phyloP scores from a whole-genome alignment of 2,113 vertebrate species.

The Nesogale talazaci region DNA sequence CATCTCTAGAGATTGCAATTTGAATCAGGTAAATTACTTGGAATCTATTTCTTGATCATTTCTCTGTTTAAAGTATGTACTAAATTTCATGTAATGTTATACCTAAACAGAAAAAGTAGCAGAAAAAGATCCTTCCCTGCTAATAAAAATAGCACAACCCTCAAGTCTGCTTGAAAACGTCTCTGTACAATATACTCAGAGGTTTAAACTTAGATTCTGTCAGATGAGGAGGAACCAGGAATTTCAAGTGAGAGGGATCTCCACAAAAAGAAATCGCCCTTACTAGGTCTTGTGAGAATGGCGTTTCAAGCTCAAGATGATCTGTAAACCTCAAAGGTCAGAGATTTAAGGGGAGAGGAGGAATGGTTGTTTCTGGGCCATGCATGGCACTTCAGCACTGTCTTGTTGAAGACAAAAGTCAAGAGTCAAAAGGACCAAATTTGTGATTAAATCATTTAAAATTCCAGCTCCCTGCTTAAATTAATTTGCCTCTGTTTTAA shows the following conservation, averaged over 20 bases:
- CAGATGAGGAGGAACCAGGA: conserved; percentile 38
- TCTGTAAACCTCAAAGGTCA: conserved; percentile 36
- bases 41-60: conserved; percentile 43
- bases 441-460: conserved; percentile 6
- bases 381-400: neutral
- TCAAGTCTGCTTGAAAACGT: conserved; percentile 1
- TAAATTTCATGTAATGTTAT: conserved; percentile 1
- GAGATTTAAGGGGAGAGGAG: neutral
- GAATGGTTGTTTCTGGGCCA: neutral
- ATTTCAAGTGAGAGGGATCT: conserved; percentile 47
- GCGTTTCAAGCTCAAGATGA: conserved; percentile 23
- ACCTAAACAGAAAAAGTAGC: neutral
- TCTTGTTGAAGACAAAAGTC: conserved; percentile 38
- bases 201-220: conserved; percentile 55
- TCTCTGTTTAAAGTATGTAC: neutral
- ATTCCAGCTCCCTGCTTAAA: neutral
- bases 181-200: neutral
- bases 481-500: neutral
- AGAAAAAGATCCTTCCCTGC: neutral
- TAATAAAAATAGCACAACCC: conserved; percentile 49
- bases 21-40: conserved; percentile 41
- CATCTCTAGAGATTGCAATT: conserved; percentile 28
- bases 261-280: conserved; percentile 48
- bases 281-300: conserved; percentile 11
- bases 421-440: conserved; percentile 36